Percentiles rank a stretch among this genome's conserved stretches.
Conservation (phyloP, 2,888 invertebrate species). For the Tupiocoris notatus region DNA sequence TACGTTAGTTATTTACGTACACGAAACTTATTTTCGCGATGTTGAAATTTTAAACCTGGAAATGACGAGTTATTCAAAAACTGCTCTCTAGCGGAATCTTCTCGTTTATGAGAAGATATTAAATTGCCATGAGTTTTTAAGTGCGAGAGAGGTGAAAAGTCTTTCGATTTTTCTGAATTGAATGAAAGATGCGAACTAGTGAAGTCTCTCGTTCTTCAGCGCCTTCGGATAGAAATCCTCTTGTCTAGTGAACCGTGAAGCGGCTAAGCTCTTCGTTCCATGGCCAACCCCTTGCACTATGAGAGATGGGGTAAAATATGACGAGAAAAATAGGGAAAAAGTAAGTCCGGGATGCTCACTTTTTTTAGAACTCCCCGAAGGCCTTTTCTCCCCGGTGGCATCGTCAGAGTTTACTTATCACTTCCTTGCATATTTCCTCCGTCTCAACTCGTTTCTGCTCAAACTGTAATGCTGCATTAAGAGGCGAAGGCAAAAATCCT, state of each 20-base stretch:
- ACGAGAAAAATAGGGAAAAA: background rate
- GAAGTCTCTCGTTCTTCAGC: too few species aligned
- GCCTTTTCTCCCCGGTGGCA: background rate
- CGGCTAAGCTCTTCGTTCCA: background rate
- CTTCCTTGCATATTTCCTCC: background rate
- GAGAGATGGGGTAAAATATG: background rate
- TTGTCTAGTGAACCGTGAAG: slow-evolving; percentile 46
- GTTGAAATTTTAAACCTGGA: too few species aligned
- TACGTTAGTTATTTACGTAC: too few species aligned
- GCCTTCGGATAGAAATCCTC: slow-evolving; percentile 46
- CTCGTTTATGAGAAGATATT: too few species aligned
- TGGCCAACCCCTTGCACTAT: background rate
- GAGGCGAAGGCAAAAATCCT: background rate
- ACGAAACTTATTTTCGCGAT: too few species aligned
- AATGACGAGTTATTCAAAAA: too few species aligned
- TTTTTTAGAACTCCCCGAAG: background rate
- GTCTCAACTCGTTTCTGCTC: background rate
- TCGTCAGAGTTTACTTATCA: background rate
- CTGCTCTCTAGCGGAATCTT: too few species aligned
- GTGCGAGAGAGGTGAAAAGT: too few species aligned
- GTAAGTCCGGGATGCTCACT: background rate
- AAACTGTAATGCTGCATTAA: background rate
- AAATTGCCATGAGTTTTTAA: too few species aligned
- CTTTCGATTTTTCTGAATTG: too few species aligned
- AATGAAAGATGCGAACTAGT: too few species aligned